Percentiles rank a stretch among this genome's conserved stretches.
phyloP scores from a whole-genome alignment of 2,113 vertebrate genomes.

The Brienomyrus longianalis region DNA sequence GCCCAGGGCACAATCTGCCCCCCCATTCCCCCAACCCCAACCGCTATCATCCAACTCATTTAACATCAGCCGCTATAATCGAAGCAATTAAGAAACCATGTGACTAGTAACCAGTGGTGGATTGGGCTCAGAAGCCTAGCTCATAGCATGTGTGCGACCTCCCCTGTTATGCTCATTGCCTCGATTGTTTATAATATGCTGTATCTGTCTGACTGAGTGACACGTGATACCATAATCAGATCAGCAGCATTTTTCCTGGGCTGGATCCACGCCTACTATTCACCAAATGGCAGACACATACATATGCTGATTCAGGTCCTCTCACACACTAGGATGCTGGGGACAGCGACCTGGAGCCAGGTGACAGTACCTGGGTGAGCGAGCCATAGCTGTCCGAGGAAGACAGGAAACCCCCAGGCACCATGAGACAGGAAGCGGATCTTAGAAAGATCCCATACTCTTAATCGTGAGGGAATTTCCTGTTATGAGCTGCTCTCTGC shows the following conservation, averaged over 20 bases:
- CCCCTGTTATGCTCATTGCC: neutral
- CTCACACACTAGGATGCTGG: neutral
- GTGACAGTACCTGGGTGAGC: neutral
- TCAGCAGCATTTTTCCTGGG: neutral
- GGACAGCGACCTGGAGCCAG: neutral
- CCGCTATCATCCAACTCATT: neutral
- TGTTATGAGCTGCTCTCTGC: slow-evolving; percentile 7
- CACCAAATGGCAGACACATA: slow-evolving; percentile 14
- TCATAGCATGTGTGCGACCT: neutral
- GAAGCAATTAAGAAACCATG: neutral
- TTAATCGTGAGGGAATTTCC: slow-evolving; percentile 10
- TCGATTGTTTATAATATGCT: neutral
- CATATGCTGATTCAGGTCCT: neutral
- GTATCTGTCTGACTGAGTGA: neutral
- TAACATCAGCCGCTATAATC: neutral
- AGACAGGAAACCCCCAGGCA: neutral
- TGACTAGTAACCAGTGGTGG: neutral
- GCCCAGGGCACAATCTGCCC: neutral
- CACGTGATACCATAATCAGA: neutral
- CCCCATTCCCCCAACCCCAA: neutral
- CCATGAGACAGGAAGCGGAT: neutral
- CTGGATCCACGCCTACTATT: neutral
- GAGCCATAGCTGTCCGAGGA: neutral
- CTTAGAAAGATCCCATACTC: neutral
- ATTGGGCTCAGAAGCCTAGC: neutral